Percentiles rank a stretch among this genome's conserved stretches.
These are phyloP conservation scores for Sphinx pinastri DNA, from an alignment of 2,888 invertebrate species.

Conservation along the genomic window DNA sequence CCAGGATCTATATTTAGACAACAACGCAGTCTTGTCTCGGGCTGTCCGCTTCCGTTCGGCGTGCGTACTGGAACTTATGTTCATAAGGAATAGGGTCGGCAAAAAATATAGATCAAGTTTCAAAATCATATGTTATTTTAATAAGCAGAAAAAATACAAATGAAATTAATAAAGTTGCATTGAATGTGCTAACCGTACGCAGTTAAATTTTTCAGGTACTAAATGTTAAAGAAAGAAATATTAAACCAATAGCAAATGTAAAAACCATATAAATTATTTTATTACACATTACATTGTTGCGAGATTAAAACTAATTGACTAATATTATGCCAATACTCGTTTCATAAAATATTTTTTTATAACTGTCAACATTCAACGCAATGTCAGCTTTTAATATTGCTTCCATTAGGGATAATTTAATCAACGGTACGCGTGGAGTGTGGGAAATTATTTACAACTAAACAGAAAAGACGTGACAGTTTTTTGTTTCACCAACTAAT, in stretches of 20 bases:
- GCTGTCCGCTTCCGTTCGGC: constrained; percentile 69
- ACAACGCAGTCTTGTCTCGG: constrained; percentile 76
- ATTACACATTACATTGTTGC: background rate
- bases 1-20: constrained; percentile 72
- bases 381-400: constrained; percentile 37
- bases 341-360: background rate
- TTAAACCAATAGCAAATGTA: too few species aligned
- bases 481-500: background rate
- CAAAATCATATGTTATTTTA: too few species aligned
- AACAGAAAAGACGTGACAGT: constrained; percentile 31
- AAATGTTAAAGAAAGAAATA: too few species aligned
- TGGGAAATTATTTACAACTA: constrained; percentile 56
- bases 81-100: constrained; percentile 34
- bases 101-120: constrained; percentile 1
- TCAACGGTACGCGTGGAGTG: constrained; percentile 30
- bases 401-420: constrained; percentile 46
- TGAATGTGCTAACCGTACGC: too few species aligned
- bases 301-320: background rate
- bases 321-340: background rate
- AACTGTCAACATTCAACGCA: background rate
- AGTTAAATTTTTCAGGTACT: too few species aligned
- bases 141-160: too few species aligned
- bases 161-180: too few species aligned
- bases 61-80: constrained; percentile 18
- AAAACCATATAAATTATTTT: too few species aligned